phyloP scores from a whole-genome alignment of 1,140 invertebrate species.

The Eciton burchellii region DNA sequence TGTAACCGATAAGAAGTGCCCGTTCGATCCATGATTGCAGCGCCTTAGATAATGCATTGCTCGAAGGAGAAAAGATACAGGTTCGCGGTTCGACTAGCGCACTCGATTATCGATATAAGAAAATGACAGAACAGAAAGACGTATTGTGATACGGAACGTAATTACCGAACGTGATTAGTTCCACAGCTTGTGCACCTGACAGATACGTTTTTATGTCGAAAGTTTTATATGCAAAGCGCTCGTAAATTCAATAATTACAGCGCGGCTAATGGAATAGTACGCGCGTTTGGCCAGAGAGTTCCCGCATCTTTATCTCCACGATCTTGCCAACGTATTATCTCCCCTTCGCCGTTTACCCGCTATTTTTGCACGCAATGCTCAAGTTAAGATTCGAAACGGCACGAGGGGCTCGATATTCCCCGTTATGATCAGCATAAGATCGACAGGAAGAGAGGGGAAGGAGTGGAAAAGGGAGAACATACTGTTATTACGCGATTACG shows the following conservation, averaged over 20 bases:
- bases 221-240: neutral
- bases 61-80: constrained; percentile 5
- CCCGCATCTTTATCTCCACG: neutral
- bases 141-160: neutral
- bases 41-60: constrained; percentile 1
- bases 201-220: neutral
- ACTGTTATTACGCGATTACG: constrained; percentile 74
- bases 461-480: constrained; percentile 61
- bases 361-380: constrained; percentile 7
- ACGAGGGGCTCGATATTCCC: constrained; percentile 13
- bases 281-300: neutral
- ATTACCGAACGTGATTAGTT: constrained; percentile 39
- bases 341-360: neutral
- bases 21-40: neutral
- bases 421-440: constrained; percentile 16
- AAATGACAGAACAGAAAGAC: constrained; percentile 3
- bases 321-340: constrained; percentile 25
- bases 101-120: constrained; percentile 6
- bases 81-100: no score
- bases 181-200: constrained; percentile 10
- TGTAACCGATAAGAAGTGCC: neutral
- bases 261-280: neutral
- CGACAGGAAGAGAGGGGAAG: neutral
- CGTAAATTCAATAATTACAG: constrained; percentile 20
- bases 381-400: neutral